Evolutionary conservation across 2,888 invertebrate species (phyloP).

Genomic region (Synanthedon tipuliformis): DNA sequence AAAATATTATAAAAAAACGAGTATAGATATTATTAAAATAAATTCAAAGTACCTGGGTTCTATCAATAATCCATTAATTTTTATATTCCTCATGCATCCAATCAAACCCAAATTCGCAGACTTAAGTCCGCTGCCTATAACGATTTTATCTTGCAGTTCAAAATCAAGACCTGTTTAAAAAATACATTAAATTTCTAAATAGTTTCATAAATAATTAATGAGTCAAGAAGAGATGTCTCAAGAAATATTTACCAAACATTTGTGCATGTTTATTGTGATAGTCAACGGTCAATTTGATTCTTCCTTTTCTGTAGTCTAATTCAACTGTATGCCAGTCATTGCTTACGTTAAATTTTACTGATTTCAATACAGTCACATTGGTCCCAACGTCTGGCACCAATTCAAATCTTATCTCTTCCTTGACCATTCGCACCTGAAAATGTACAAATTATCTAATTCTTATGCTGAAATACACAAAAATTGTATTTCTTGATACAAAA

Average conservation of each 20-base stretch:
- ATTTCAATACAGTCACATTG: slow-evolving; percentile 81
- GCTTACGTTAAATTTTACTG: slow-evolving; percentile 84
- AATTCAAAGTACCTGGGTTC: slow-evolving; percentile 71
- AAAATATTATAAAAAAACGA: too few relatives aligned
- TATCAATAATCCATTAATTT: slow-evolving; percentile 83
- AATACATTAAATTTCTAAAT: not conserved
- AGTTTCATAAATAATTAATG: too few relatives aligned
- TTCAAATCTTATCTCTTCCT: slow-evolving; percentile 88
- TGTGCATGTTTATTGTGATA: slow-evolving; percentile 78
- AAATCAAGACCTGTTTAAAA: slow-evolving; percentile 66
- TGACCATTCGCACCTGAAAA: slow-evolving; percentile 78
- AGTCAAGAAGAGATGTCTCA: not conserved
- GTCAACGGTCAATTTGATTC: slow-evolving; percentile 81
- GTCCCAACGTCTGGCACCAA: slow-evolving; percentile 79
- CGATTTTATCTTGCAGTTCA: slow-evolving; percentile 76
- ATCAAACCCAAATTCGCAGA: slow-evolving; percentile 81
- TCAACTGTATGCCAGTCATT: slow-evolving; percentile 88
- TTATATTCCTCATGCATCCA: slow-evolving; percentile 91
- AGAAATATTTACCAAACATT: slow-evolving; percentile 63
- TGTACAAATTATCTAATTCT: not conserved
- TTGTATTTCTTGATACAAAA: too few relatives aligned
- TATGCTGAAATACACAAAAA: not conserved
- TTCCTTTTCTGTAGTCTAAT: slow-evolving; percentile 79
- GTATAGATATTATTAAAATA: too few relatives aligned
- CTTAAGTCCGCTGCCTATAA: slow-evolving; percentile 84